phyloP scores from a whole-genome alignment of 2,113 vertebrate genomes.

The Pelusios castaneus region DNA sequence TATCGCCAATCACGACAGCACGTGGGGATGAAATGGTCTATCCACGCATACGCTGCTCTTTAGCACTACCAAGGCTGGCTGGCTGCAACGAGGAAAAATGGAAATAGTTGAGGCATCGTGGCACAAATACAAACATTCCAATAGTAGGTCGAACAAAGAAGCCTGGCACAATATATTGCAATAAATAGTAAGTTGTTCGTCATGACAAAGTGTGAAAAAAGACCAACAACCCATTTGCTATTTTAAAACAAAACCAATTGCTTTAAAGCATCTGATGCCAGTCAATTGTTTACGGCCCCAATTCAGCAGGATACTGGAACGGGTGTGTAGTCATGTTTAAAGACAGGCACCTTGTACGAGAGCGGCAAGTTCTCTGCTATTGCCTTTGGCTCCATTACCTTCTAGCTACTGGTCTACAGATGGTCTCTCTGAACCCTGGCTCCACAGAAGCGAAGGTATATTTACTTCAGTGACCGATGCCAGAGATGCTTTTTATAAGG shows the following conservation, averaged over 20 bases:
- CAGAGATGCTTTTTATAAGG: no score
- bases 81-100: not conserved
- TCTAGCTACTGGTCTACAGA: no score
- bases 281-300: not conserved
- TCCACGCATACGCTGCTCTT: not conserved
- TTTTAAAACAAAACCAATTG: not conserved
- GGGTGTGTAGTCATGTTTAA: not conserved
- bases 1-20: not conserved
- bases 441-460: no score
- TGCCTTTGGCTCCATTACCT: no score
- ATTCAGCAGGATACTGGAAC: not conserved
- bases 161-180: not conserved
- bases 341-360: not conserved
- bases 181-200: not conserved
- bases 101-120: not conserved
- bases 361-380: no score
- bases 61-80: not conserved
- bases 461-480: no score
- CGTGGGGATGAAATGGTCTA: not conserved
- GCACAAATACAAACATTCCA: not conserved
- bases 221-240: no score
- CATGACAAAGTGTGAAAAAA: not conserved
- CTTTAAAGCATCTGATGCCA: not conserved
- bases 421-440: no score
- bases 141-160: not conserved